Evolutionary conservation across 1,140 invertebrate genomes (phyloP).

Genomic region (Cotesia vestalis): DNA sequence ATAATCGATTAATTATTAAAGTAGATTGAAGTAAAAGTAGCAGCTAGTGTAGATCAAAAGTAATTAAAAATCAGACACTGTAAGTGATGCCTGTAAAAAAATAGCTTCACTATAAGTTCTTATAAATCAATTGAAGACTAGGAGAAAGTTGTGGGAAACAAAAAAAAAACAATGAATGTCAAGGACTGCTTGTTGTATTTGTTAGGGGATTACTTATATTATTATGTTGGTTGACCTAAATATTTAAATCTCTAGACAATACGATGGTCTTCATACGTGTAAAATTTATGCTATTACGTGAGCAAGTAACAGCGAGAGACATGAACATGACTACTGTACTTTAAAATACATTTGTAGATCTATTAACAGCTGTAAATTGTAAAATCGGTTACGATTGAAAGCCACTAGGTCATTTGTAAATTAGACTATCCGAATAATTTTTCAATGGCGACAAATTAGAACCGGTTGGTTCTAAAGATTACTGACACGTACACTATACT

Average conservation of each 20-base stretch:
- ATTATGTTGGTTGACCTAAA: slow-evolving; percentile 33
- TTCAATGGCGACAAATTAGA: slow-evolving; percentile 22
- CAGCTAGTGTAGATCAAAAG: no score
- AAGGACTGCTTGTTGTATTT: slow-evolving; percentile 8
- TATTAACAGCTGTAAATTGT: slow-evolving; percentile 2
- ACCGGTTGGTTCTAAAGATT: slow-evolving; percentile 22
- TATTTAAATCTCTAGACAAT: slow-evolving; percentile 29
- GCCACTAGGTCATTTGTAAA: slow-evolving; percentile 17
- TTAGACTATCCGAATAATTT: slow-evolving; percentile 15
- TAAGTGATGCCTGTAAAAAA: no score
- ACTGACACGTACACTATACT: neutral
- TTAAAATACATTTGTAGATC: slow-evolving; percentile 1
- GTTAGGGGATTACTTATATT: neutral
- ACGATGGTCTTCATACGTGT: slow-evolving; percentile 27
- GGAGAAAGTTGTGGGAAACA: neutral
- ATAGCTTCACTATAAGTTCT: no score
- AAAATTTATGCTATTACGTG: slow-evolving; percentile 24
- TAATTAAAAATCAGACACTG: no score
- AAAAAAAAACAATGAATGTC: slow-evolving; percentile 29
- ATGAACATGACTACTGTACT: neutral
- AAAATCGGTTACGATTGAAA: slow-evolving; percentile 12
- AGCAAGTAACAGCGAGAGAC: slow-evolving; percentile 6
- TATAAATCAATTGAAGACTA: neutral
- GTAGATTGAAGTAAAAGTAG: neutral
- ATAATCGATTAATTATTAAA: neutral